Percentiles rank a stretch among this genome's conserved stretches.
Conservation (phyloP, 1,140 invertebrate genomes). For the Epicauta chinensis region DNA sequence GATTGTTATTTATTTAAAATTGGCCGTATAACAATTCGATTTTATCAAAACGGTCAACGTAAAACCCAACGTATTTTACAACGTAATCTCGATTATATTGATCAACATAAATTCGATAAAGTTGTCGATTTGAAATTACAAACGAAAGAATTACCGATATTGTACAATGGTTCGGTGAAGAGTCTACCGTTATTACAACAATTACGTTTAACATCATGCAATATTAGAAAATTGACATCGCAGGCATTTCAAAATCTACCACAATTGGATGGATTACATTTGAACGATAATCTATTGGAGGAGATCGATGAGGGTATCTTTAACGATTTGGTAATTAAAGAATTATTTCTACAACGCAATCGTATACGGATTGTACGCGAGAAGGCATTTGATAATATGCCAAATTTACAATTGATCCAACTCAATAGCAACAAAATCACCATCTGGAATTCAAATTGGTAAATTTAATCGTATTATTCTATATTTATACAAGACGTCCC, state of each 20-base stretch:
- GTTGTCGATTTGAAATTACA: not conserved
- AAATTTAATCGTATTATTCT: too few relatives aligned
- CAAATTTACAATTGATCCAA: slow-evolving; percentile 28
- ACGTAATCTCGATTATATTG: not conserved
- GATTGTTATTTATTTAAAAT: too few relatives aligned
- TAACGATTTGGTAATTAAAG: slow-evolving; percentile 28
- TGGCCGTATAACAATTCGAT: too few relatives aligned
- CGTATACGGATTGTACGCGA: slow-evolving; percentile 31
- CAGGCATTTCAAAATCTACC: slow-evolving; percentile 35
- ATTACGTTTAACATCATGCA: slow-evolving; percentile 25
- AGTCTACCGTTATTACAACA: slow-evolving; percentile 28
- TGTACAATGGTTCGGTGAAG: slow-evolving; percentile 38
- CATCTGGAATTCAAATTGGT: slow-evolving; percentile 35
- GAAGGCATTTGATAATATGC: slow-evolving; percentile 37
- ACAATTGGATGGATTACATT: slow-evolving; percentile 23
- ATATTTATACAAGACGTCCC: too few relatives aligned
- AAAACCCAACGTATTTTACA: too few relatives aligned
- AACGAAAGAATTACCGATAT: slow-evolving; percentile 26
- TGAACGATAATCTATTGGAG: slow-evolving; percentile 32
- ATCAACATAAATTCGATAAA: not conserved
- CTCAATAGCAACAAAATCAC: slow-evolving; percentile 32
- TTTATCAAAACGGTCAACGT: too few relatives aligned
- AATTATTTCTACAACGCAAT: slow-evolving; percentile 34
- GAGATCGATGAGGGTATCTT: slow-evolving; percentile 34
- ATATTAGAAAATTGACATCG: slow-evolving; percentile 26